Evolutionary conservation across 2,888 invertebrate species (phyloP).

Genomic region (Pseudoips prasinana): DNA sequence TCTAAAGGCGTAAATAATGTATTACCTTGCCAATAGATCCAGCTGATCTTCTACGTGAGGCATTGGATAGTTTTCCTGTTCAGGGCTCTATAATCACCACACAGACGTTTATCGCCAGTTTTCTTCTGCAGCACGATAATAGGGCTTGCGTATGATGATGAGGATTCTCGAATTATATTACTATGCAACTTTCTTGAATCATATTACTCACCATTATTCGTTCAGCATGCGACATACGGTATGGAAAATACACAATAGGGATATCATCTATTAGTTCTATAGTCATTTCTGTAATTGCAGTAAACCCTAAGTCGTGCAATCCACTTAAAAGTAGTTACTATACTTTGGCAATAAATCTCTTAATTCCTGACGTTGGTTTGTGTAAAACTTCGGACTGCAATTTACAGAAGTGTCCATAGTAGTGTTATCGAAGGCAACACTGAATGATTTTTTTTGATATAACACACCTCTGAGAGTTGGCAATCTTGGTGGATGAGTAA

Average conservation of each 20-base stretch:
- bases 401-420: no score
- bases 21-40: slow-evolving; percentile 1
- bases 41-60: slow-evolving; percentile 3
- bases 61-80: slow-evolving; percentile 5
- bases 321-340: slow-evolving; percentile 6
- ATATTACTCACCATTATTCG: slow-evolving; percentile 3
- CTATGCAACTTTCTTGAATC: slow-evolving; percentile 1
- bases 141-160: slow-evolving; percentile 2
- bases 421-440: no score
- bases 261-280: slow-evolving; percentile 3
- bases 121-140: slow-evolving; percentile 1
- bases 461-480: no score
- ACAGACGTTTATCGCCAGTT: neutral
- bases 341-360: slow-evolving; percentile 4
- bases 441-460: neutral
- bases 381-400: no score
- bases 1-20: slow-evolving; percentile 3
- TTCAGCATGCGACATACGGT: slow-evolving; percentile 3
- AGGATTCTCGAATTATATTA: slow-evolving; percentile 1
- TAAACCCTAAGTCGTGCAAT: slow-evolving; percentile 2
- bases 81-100: neutral
- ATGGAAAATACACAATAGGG: slow-evolving; percentile 5
- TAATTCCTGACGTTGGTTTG: no score
- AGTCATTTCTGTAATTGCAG: slow-evolving; percentile 2
- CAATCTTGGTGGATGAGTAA: no score